These are phyloP conservation scores for Habroteleia sp. DNA, from an alignment of 2,888 invertebrate species.

Conservation along the genomic window DNA sequence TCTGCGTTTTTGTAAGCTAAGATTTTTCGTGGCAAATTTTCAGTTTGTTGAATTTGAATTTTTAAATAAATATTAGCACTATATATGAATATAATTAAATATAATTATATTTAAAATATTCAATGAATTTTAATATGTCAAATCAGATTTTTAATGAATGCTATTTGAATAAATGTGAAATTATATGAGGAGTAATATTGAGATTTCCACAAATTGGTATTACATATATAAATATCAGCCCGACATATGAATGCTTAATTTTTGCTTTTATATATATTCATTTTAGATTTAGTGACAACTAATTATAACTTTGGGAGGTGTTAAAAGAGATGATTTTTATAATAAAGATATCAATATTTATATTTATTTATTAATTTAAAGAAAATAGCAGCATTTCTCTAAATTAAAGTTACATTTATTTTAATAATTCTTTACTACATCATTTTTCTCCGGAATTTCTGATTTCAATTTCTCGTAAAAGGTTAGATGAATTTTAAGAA, in stretches of 20 bases:
- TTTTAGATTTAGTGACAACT: background rate
- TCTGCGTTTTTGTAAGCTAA: background rate
- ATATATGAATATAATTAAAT: background rate
- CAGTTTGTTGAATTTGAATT: constrained; percentile 1
- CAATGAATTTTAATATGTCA: too few relatives aligned
- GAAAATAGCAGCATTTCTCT: too few relatives aligned
- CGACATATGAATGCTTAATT: background rate
- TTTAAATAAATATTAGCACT: background rate
- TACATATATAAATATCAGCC: background rate
- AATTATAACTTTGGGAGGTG: constrained; percentile 5
- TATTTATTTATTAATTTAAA: too few relatives aligned
- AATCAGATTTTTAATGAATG: too few relatives aligned
- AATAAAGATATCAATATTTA: background rate
- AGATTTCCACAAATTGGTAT: too few relatives aligned
- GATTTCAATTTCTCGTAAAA: constrained; percentile 24
- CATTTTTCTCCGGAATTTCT: constrained; percentile 7
- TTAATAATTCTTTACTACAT: too few relatives aligned
- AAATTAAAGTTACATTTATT: background rate
- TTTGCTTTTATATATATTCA: background rate
- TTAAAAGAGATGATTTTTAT: background rate
- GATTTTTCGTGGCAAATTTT: background rate
- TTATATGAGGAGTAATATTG: too few relatives aligned
- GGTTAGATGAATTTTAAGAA: constrained; percentile 18
- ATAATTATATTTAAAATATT: too few relatives aligned
- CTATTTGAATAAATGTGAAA: too few relatives aligned